Base-by-base conservation (phyloP, 2,888 invertebrate genomes). In the Drosophila sordidula region DNA sequence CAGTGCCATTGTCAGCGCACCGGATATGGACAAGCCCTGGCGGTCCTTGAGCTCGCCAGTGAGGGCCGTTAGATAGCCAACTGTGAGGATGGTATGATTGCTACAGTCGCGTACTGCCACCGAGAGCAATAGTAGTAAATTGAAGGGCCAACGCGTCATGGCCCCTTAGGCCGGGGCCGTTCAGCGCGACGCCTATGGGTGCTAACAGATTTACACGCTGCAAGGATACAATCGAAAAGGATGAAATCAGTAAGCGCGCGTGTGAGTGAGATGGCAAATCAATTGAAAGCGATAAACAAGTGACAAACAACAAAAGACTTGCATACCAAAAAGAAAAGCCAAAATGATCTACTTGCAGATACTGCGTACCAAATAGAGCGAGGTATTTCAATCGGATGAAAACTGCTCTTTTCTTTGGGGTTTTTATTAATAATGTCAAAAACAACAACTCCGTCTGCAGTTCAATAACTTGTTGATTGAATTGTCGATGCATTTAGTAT, bases 1-100 rank as follows among this genome's bases (percentile, higher is more conserved):
- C 62, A 98, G 94, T 55, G 98, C 98, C 94, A 96, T 95, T 46
- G 97, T 95, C 79, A 98, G 94, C 56, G 98, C 98, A 62, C 98
- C 98, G 55, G 97, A 97, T 89, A 98, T 96, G 75, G 96, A 95
- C 87, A 98, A 94, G 18, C 98, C 98, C 93, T 97, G 96, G 74
- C 96, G 94, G 91, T 96, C 96, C 88, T 95, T 95, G 78, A 95
- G 94, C 58, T 94, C 95, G 85, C 96, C 97, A 92, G 94, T 96
- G 90, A 96, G 94, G 61, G 97, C 96, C 54, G 97, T 96, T 90
- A 98, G 94, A 93, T 97, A 98, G 73, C 98, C 98, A 88, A 98
- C 94, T 84, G 95, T 96, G 89, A 98, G 94, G 70, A 93, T 89
- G 66, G 92, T 91, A 79, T 92, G 90, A 78, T 91, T 91, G 87